Evolutionary conservation across 2,113 vertebrate species (phyloP), one percentile per base, ranked within the genome.

Genomic region (Hippocampus guttulatus): DNA sequence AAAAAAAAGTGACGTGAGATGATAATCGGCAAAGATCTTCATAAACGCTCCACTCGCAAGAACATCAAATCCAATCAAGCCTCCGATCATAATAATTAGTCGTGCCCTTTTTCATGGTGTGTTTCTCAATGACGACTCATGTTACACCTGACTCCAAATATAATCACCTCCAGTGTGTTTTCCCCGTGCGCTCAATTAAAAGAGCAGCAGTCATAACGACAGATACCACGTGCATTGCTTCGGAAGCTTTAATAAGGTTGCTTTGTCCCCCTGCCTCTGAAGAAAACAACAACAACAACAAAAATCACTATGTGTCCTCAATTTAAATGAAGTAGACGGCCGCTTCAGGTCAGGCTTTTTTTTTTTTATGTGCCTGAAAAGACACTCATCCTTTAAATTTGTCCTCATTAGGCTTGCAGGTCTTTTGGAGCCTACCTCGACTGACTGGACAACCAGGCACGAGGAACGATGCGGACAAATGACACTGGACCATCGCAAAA

Each of bases 371-470:
- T 6, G 55, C 55, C 23, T 25, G 23, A 58, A 15, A 23, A 14
- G 11, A 27, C 23, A 12, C 27, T 21, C 11, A 58, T 2, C n/a
- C 55, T n/a, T n/a, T 18, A 7, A 23, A 23, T n/a, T 23, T 21
- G 52, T 54, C 5, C 3, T 23, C 21, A 55, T 8, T 55, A 71
- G 68, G 8, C 20, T 57, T n/a, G 23, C n/a, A 6, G n/a, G 21
- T n/a, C 9, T 8, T 57, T 57, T 23, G 21, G 43, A 77, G 80
- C 30, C 30, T 33, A 33, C 30, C 3, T 33, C 73, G 78, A 2
- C 3, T 38, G 5, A 38, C 33, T 38, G 33, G 5, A 38, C 33
- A 38, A 38, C 33, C 33, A 38, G 33, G 33, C 33, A 33, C 30
- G 30, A 30, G 30, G 30, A 30, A 2, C 30, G 30, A 33, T 33